phyloP scores from a whole-genome alignment of 2,888 invertebrate species.

The Catocala sponsa region DNA sequence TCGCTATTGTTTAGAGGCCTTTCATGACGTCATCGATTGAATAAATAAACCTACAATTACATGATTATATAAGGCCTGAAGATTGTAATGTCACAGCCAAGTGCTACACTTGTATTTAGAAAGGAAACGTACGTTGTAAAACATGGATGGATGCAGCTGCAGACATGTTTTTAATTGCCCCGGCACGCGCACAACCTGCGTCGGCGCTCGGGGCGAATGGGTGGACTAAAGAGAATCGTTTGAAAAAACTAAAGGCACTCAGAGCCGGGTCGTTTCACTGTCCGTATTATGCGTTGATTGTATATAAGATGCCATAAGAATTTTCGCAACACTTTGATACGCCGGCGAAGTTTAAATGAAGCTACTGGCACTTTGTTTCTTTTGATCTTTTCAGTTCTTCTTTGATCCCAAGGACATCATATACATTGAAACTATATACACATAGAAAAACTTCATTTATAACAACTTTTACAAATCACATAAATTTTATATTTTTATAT shows the following conservation, averaged over 20 bases:
- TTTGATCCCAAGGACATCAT: too few species aligned
- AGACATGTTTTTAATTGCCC: slow-evolving; percentile 56
- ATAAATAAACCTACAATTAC: not conserved
- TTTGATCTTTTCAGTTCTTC: too few species aligned
- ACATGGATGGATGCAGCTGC: slow-evolving; percentile 58
- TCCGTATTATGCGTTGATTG: not conserved
- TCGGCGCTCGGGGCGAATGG: slow-evolving; percentile 7
- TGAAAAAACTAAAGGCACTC: not conserved
- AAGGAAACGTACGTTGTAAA: slow-evolving; percentile 45
- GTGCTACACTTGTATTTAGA: slow-evolving; percentile 27
- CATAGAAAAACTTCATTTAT: too few species aligned
- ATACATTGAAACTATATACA: too few species aligned
- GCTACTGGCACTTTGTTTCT: too few species aligned
- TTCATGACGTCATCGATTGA: slow-evolving; percentile 35
- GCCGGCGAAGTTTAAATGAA: too few species aligned
- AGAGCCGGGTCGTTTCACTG: too few species aligned
- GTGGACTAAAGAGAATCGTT: slow-evolving; percentile 5
- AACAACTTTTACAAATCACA: too few species aligned
- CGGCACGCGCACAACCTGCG: slow-evolving; percentile 61
- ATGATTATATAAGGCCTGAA: not conserved
- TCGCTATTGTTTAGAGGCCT: slow-evolving; percentile 40
- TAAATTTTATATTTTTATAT: too few species aligned
- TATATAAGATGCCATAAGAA: too few species aligned
- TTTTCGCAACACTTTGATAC: too few species aligned
- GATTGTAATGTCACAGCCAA: slow-evolving; percentile 19